These are phyloP conservation scores for Channa argus DNA, from an alignment of 2,113 vertebrate genomes.

Conservation along the genomic window DNA sequence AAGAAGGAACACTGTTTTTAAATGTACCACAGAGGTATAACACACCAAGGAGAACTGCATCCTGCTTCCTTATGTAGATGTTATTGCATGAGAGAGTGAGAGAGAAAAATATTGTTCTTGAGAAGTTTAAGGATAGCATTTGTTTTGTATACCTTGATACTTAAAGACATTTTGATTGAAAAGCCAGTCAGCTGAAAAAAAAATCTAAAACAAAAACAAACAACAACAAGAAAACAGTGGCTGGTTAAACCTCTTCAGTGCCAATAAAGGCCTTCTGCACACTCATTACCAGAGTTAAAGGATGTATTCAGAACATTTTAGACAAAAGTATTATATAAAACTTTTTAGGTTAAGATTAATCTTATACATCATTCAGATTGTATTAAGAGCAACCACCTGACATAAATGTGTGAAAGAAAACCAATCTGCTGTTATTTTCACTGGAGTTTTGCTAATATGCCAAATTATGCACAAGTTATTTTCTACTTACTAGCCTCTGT, in stretches of 20 bases:
- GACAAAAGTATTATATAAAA: conserved; percentile 65
- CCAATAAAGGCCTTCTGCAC: conserved; percentile 75
- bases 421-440: conserved; percentile 50
- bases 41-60: conserved; percentile 68
- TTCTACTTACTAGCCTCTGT: conserved; percentile 31
- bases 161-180: conserved; percentile 76
- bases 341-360: conserved; percentile 67
- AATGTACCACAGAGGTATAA: conserved; percentile 55
- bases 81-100: conserved; percentile 75
- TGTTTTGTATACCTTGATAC: conserved; percentile 76
- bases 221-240: conserved; percentile 8
- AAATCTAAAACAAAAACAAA: conserved; percentile 1
- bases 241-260: conserved; percentile 71
- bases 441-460: conserved; percentile 60
- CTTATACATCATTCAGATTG: conserved; percentile 62
- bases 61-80: conserved; percentile 76
- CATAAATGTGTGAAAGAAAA: conserved; percentile 63
- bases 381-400: conserved; percentile 64
- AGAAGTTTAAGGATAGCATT: conserved; percentile 64
- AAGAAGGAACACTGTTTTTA: conserved; percentile 64
- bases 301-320: conserved; percentile 67
- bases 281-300: conserved; percentile 61
- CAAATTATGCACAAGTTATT: conserved; percentile 39
- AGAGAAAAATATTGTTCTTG: conserved; percentile 49
- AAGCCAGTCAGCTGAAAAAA: conserved; percentile 52